phyloP scores from a whole-genome alignment of 2,113 vertebrate species.

The Empidonax traillii region DNA sequence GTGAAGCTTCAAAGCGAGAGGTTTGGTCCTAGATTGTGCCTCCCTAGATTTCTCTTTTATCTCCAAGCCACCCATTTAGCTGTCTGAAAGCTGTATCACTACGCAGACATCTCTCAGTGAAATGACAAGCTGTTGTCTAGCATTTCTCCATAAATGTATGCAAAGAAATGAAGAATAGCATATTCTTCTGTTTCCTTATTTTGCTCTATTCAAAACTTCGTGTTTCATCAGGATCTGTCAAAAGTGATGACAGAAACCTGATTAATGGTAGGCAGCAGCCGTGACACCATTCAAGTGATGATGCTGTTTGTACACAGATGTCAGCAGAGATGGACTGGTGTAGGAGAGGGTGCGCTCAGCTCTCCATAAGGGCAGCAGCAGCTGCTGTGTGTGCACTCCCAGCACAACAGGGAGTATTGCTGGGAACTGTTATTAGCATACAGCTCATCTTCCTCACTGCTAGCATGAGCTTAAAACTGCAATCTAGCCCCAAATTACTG shows the following conservation, averaged over 20 bases:
- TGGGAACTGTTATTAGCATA: background rate
- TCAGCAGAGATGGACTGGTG: background rate
- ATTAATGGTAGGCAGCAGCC: background rate
- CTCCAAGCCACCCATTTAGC: background rate
- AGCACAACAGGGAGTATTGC: background rate
- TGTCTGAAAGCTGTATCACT: background rate
- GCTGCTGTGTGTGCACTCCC: background rate
- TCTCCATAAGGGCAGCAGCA: background rate
- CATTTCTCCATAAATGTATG: background rate
- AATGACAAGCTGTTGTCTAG: background rate
- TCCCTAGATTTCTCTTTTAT: background rate
- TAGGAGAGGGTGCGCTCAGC: background rate
- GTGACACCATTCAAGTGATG: background rate
- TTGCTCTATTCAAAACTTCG: background rate
- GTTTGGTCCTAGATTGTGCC: background rate
- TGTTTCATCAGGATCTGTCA: background rate
- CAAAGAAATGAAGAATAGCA: background rate
- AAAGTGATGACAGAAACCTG: background rate
- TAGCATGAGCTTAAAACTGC: background rate
- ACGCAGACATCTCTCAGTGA: background rate
- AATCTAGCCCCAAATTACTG: background rate
- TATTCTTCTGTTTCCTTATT: constrained; percentile 8
- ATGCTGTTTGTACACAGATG: background rate
- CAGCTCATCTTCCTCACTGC: background rate
- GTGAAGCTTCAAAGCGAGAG: background rate